Evolutionary conservation across 2,797 vertebrate species (phyloP).

Genomic region (Onychomys torridus): DNA sequence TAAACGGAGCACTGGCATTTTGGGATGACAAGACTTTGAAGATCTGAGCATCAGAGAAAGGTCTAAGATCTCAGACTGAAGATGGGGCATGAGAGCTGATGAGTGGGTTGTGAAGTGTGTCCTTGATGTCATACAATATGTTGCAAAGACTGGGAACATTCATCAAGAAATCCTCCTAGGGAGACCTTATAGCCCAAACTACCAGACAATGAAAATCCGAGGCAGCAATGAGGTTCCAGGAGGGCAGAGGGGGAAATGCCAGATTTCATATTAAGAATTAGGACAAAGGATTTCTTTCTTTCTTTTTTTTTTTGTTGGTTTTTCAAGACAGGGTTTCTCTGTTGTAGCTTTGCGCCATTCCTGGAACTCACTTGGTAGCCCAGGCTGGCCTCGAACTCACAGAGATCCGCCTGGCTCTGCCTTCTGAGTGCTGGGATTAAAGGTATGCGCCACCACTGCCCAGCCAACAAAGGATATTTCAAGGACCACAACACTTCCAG

Average conservation of each 20-base stretch:
- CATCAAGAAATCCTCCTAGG: neutral
- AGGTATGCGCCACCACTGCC: too few relatives aligned
- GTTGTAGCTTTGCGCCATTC: too few relatives aligned
- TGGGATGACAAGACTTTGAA: neutral
- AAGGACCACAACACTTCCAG: neutral
- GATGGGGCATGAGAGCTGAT: neutral
- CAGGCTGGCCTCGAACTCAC: too few relatives aligned
- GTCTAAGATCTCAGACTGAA: neutral
- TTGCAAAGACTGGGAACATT: too few relatives aligned
- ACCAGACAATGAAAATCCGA: neutral
- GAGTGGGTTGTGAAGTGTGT: neutral
- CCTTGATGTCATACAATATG: neutral
- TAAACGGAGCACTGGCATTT: neutral
- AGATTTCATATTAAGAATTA: rapidly evolving
- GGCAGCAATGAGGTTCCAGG: rapidly evolving
- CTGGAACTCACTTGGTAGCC: too few relatives aligned
- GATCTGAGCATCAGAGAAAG: neutral
- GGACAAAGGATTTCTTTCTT: neutral
- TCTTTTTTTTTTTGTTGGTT: too few relatives aligned
- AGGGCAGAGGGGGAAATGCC: neutral
- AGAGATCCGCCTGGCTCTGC: too few relatives aligned
- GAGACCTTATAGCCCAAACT: too few relatives aligned
- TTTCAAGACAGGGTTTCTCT: too few relatives aligned
- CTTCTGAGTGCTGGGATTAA: too few relatives aligned
- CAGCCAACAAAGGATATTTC: neutral